Evolutionary conservation across 2,797 vertebrate species (phyloP).

Genomic region (Hippopotamyrus pictus): DNA sequence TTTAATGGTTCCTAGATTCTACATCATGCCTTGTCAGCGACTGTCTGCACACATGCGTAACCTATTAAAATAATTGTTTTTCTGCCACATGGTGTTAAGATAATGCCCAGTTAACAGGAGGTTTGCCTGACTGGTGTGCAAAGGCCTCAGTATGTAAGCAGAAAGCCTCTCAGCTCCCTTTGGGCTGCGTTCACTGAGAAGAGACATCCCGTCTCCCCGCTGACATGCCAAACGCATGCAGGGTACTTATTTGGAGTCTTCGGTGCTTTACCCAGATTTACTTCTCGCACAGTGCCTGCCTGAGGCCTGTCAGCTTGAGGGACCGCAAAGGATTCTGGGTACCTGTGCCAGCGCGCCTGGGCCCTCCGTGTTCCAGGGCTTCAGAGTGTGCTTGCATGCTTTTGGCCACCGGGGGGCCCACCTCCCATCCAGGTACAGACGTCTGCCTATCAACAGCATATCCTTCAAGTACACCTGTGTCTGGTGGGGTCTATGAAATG

Average conservation of each 20-base stretch:
- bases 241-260: neutral
- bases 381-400: neutral
- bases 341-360: neutral
- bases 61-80: neutral
- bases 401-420: neutral
- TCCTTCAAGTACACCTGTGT: neutral
- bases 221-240: constrained; percentile 29
- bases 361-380: neutral
- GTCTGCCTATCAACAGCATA: neutral
- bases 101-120: neutral
- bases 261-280: neutral
- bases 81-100: neutral
- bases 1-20: neutral
- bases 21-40: neutral
- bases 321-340: neutral
- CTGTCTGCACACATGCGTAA: neutral
- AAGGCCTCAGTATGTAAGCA: neutral
- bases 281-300: neutral
- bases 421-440: neutral
- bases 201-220: neutral
- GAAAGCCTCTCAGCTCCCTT: neutral
- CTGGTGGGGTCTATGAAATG: neutral
- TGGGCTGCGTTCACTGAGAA: neutral
- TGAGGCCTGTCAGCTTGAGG: neutral
- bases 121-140: neutral